Evolutionary conservation across 2,888 invertebrate genomes (phyloP).

Genomic region (Vanessa cardui): DNA sequence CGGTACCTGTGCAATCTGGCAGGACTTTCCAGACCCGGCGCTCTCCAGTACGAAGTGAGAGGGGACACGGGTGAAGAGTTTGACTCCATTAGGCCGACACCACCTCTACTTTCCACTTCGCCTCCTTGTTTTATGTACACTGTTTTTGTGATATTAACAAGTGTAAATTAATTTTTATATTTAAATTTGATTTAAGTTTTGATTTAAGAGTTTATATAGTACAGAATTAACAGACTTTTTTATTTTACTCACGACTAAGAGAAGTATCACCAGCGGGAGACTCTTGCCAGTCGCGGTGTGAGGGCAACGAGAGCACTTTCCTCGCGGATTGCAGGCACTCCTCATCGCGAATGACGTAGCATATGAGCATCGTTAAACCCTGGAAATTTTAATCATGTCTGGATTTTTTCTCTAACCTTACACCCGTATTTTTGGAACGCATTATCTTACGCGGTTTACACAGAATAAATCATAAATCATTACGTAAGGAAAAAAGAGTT

Average conservation of each 20-base stretch:
- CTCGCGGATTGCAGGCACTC: conserved; percentile 75
- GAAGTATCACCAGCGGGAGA: conserved; percentile 82
- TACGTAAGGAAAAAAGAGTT: too few relatives aligned
- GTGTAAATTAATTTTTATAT: not conserved
- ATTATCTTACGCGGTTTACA: too few relatives aligned
- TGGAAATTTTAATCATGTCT: conserved; percentile 46
- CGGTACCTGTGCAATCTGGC: conserved; percentile 63
- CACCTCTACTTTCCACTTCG: conserved; percentile 85
- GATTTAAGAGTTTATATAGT: too few relatives aligned
- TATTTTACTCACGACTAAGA: conserved; percentile 85
- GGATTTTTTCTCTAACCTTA: not conserved
- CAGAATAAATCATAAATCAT: too few relatives aligned
- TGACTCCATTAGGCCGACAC: conserved; percentile 63
- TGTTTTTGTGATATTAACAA: conserved; percentile 41
- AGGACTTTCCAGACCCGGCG: conserved; percentile 64
- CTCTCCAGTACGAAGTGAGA: conserved; percentile 69
- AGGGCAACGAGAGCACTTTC: conserved; percentile 60
- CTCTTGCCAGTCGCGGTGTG: conserved; percentile 73
- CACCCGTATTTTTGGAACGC: too few relatives aligned
- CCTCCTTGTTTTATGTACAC: conserved; percentile 84
- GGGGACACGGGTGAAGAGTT: conserved; percentile 68
- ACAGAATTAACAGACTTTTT: too few relatives aligned
- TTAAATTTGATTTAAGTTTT: too few relatives aligned
- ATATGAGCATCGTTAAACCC: conserved; percentile 83
- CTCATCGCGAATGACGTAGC: conserved; percentile 84